These are phyloP conservation scores for Pluvianellus socialis DNA, from an alignment of 2,113 vertebrate species.

Conservation along the genomic window DNA sequence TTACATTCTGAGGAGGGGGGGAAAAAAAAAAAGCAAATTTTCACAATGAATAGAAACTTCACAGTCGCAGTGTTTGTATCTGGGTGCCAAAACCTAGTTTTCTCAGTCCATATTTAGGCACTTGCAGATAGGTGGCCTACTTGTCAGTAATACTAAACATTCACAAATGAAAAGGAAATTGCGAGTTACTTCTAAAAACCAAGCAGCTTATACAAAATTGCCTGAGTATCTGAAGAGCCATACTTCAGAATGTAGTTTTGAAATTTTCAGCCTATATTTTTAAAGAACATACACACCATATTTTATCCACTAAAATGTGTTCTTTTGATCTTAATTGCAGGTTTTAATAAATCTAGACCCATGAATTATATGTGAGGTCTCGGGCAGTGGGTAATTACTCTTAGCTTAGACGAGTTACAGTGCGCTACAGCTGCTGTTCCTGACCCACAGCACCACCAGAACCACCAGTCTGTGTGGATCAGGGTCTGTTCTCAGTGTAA, in stretches of 20 bases:
- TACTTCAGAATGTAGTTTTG: neutral
- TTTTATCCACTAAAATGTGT: constrained; percentile 37
- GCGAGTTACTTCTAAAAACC: neutral
- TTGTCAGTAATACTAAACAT: constrained; percentile 40
- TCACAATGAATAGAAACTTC: constrained; percentile 49
- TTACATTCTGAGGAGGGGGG: neutral
- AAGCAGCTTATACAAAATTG: neutral
- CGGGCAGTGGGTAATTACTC: constrained; percentile 31
- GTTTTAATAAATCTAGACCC: constrained; percentile 54
- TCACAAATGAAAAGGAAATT: neutral
- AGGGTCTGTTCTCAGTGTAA: neutral
- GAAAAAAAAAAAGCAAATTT: neutral
- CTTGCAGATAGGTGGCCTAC: constrained; percentile 42
- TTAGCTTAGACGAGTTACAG: neutral
- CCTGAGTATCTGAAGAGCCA: neutral
- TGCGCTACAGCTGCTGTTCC: neutral
- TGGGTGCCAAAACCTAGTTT: constrained; percentile 29
- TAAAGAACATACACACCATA: neutral
- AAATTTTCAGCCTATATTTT: neutral
- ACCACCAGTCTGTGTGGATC: neutral
- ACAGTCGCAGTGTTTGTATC: neutral
- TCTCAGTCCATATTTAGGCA: constrained; percentile 43
- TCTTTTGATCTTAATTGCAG: constrained; percentile 48
- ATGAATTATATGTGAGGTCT: constrained; percentile 54
- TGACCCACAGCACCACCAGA: neutral